phyloP scores from a whole-genome alignment of 2,113 vertebrate species.

The Prunella fulvescens region DNA sequence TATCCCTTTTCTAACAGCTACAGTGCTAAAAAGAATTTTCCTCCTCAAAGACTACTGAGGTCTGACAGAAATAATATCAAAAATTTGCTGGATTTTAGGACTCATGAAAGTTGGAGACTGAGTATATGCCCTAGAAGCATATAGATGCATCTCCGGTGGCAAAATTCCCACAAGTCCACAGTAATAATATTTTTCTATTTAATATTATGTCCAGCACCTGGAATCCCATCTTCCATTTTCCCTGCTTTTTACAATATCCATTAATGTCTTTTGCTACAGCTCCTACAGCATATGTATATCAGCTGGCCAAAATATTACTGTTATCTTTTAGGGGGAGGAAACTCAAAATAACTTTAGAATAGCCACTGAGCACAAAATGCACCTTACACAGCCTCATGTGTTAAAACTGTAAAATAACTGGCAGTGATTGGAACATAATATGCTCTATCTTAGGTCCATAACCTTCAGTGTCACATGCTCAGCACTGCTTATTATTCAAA shows the following conservation, averaged over 20 bases:
- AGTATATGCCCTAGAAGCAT: neutral
- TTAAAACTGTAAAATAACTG: neutral
- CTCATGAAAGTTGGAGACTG: neutral
- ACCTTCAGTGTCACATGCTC: neutral
- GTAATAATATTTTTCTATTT: neutral
- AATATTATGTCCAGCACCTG: neutral
- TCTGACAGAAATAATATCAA: neutral
- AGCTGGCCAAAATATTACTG: neutral
- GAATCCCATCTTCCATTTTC: neutral
- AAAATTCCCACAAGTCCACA: neutral
- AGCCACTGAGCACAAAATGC: neutral
- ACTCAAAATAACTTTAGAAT: neutral
- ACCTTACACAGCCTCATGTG: neutral
- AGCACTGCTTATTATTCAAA: neutral
- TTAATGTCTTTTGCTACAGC: neutral
- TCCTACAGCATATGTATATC: neutral
- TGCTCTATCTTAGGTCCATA: neutral
- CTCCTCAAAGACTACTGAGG: conserved; percentile 5
- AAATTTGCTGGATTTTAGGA: conserved; percentile 8
- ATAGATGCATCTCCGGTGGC: neutral
- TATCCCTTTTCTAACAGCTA: conserved; percentile 36
- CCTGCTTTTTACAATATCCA: neutral
- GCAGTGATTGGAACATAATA: neutral
- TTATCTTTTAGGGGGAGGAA: neutral
- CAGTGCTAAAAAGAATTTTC: conserved; percentile 1